Conservation (phyloP, 2,113 vertebrate genomes). For the Xiphorhynchus elegans region DNA sequence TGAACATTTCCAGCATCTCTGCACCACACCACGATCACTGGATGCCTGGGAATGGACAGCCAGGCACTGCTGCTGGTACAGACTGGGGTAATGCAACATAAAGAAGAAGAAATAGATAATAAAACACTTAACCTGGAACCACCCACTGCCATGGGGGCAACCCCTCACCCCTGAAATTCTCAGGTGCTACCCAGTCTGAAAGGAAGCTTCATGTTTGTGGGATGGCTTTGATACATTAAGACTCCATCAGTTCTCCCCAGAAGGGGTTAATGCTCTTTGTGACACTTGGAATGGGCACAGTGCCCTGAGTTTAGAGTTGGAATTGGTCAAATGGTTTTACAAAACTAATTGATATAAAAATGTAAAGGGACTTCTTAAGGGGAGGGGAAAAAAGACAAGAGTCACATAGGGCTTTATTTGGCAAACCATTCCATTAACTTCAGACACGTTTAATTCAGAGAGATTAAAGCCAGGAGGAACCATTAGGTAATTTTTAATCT, state of each 20-base stretch:
- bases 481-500: slow-evolving; percentile 42
- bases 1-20: background rate
- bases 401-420: background rate
- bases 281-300: background rate
- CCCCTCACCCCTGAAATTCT: background rate
- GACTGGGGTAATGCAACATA: background rate
- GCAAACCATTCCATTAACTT: slow-evolving; percentile 22
- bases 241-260: background rate
- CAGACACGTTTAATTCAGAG: background rate
- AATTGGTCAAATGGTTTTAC: background rate
- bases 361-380: background rate
- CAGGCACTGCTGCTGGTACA: background rate
- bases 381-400: background rate
- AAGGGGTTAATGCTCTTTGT: background rate
- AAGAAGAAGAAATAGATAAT: background rate
- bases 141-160: background rate
- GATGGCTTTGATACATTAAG: background rate
- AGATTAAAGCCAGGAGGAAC: slow-evolving; percentile 21
- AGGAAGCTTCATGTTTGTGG: background rate
- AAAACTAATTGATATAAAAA: slow-evolving; percentile 1
- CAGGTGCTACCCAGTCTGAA: background rate
- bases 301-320: background rate
- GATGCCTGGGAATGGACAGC: background rate
- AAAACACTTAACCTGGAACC: background rate
- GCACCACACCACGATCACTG: accelerated